Conservation (phyloP, 2,888 invertebrate species). For the Agrochola lychnidis region DNA sequence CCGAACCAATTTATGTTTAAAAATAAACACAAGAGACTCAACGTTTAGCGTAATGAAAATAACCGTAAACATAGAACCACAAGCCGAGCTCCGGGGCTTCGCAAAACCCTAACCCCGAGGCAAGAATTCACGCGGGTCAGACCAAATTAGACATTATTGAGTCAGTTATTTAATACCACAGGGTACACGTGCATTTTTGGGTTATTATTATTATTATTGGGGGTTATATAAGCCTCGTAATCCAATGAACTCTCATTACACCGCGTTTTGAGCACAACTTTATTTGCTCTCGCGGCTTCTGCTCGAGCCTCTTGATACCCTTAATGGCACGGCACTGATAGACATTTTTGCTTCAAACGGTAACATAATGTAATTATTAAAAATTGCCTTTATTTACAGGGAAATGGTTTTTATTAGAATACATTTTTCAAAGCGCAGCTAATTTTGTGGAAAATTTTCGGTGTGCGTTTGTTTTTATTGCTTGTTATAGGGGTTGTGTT, state of each 20-base stretch:
- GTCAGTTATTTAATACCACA: conserved; percentile 88
- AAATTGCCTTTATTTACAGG: conserved; percentile 87
- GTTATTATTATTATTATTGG: conserved; percentile 90
- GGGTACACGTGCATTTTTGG: conserved; percentile 88
- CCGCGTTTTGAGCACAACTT: conserved; percentile 85
- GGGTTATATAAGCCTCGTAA: conserved; percentile 85
- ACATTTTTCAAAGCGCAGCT: conserved; percentile 68
- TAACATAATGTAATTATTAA: conserved; percentile 87
- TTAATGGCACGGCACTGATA: conserved; percentile 85
- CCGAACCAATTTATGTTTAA: conserved; percentile 71
- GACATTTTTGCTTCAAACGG: conserved; percentile 78
- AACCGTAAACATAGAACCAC: conserved; percentile 82
- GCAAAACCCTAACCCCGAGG: conserved; percentile 68
- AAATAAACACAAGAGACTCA: conserved; percentile 75
- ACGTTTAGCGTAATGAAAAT: conserved; percentile 86
- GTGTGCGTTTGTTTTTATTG: conserved; percentile 58
- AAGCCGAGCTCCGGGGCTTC: conserved; percentile 69
- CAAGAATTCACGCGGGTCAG: conserved; percentile 73
- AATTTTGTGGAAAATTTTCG: conserved; percentile 62
- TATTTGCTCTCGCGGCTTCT: conserved; percentile 86
- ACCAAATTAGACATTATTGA: conserved; percentile 87
- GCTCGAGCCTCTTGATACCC: conserved; percentile 82
- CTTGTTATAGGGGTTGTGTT: conserved; percentile 17
- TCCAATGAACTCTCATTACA: conserved; percentile 90
- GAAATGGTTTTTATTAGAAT: conserved; percentile 77